phyloP scores from a whole-genome alignment of 2,797 vertebrate species.

The Malurus leucopterus region DNA sequence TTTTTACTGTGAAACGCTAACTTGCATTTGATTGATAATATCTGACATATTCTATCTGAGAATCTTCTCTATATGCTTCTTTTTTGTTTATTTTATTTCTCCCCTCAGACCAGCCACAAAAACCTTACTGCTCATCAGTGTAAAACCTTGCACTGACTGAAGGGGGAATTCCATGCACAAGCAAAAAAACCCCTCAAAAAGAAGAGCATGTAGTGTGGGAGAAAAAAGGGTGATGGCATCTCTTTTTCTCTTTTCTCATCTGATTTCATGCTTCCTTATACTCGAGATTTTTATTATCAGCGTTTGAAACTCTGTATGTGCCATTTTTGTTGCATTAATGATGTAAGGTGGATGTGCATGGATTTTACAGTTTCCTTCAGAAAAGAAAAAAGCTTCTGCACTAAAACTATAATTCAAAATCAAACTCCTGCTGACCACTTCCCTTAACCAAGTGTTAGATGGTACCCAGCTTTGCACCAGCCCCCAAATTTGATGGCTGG shows the following conservation, averaged over 20 bases:
- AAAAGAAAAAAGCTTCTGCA: conserved; percentile 15
- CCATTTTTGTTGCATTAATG: not conserved
- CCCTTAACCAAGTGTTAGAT: conserved; percentile 10
- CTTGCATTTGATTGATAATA: not conserved
- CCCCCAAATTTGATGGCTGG: conserved; percentile 1
- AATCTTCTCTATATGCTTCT: not conserved
- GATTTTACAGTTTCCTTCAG: conserved; percentile 32
- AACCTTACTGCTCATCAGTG: not conserved
- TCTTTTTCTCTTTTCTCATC: not conserved
- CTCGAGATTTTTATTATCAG: not conserved
- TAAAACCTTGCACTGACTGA: not conserved
- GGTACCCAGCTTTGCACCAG: conserved; percentile 45
- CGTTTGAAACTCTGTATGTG: not conserved
- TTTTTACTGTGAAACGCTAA: not conserved
- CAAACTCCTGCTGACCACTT: conserved; percentile 18
- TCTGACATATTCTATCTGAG: not conserved
- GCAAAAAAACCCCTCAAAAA: not conserved
- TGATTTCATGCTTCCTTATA: not conserved
- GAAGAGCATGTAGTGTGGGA: not conserved
- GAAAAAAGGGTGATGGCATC: not conserved
- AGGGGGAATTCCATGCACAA: not conserved
- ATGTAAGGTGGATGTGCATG: not conserved
- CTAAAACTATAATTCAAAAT: conserved; percentile 13
- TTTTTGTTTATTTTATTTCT: not conserved
- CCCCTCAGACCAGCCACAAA: not conserved